phyloP scores from a whole-genome alignment of 2,888 invertebrate species.

The Ophraella communa region DNA sequence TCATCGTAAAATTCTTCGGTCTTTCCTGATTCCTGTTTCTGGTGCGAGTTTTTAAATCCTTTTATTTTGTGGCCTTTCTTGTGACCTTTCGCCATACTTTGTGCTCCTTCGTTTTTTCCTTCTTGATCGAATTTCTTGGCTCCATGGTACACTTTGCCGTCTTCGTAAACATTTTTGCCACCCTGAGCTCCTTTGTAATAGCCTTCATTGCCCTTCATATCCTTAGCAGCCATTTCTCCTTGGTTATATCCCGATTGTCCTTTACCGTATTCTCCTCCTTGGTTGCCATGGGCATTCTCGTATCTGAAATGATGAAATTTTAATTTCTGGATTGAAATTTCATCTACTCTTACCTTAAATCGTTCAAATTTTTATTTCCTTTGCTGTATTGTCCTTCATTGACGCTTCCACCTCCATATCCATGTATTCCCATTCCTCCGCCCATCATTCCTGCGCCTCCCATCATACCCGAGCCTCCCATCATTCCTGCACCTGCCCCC shows the following conservation, averaged over 20 bases:
- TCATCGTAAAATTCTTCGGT: constrained; percentile 72
- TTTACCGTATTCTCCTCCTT: constrained; percentile 35
- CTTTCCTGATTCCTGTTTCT: constrained; percentile 71
- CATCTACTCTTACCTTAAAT: constrained; percentile 24
- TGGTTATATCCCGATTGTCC: constrained; percentile 53
- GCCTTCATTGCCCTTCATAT: constrained; percentile 60
- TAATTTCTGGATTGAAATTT: not conserved
- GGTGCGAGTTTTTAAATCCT: constrained; percentile 71
- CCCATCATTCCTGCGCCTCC: constrained; percentile 29
- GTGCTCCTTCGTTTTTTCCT: constrained; percentile 66
- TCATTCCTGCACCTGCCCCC: constrained; percentile 18
- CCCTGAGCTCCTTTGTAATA: constrained; percentile 66
- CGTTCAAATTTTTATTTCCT: constrained; percentile 38
- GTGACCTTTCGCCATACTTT: constrained; percentile 66
- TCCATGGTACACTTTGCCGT: constrained; percentile 67
- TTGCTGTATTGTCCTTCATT: constrained; percentile 32
- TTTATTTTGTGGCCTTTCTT: constrained; percentile 71
- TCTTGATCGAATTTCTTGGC: constrained; percentile 65
- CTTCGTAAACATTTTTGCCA: constrained; percentile 66
- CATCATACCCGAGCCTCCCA: constrained; percentile 40
- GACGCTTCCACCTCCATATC: constrained; percentile 33
- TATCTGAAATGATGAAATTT: constrained; percentile 8
- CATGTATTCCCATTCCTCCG: constrained; percentile 24
- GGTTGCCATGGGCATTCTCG: constrained; percentile 30
- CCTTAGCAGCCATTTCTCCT: constrained; percentile 60